Evolutionary conservation across 2,797 vertebrate genomes (phyloP), one percentile per base, ranked within the genome.

Genomic region (Triplophysa bombifrons): DNA sequence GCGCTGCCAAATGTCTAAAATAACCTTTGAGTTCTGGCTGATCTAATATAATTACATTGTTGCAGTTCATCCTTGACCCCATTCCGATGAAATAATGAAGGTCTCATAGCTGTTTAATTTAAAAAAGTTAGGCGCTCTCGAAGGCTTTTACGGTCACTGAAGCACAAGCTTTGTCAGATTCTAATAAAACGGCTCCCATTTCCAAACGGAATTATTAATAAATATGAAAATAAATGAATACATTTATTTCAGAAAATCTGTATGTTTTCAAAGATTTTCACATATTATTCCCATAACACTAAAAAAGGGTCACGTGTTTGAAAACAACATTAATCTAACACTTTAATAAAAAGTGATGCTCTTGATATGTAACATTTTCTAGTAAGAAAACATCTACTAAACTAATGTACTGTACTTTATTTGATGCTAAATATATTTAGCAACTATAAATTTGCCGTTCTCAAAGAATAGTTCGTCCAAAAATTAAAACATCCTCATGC

Each of bases 41-140:
- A 84, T 85, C 78, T 84, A 82, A 83, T 85, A 76, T 83, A 82
- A 85, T 84, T 80, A 85, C 74, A 67, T 84, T 84, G 77, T 82
- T 84, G 74, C 77, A 46, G 82, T 80, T 84, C 78, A 85, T 83
- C 76, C 80, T 76, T 85, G 86, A 86, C 86, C 84, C 83, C 82
- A 83, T 81, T 86, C 82, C 69, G 80, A 78, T 80, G 72, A 81
- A 85, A 84, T 84, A 86, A 86, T 84, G 76, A 87, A 83, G 82
- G 83, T 85, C 83, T 82, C 27, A 69, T 79, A 77, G 76, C 80
- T 58, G 63, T 84, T 82, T 84, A 81, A 87, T 87, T 85, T 83
- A 75, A 82, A 83, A 85, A 87, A 82, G 77, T 80, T 84, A 83
- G 83, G 78, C 76, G 70, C 56, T 72, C 64, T 44, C 73, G 66